Evolutionary conservation across 2,888 invertebrate genomes (phyloP).

Genomic region (Embidobia sp.): DNA sequence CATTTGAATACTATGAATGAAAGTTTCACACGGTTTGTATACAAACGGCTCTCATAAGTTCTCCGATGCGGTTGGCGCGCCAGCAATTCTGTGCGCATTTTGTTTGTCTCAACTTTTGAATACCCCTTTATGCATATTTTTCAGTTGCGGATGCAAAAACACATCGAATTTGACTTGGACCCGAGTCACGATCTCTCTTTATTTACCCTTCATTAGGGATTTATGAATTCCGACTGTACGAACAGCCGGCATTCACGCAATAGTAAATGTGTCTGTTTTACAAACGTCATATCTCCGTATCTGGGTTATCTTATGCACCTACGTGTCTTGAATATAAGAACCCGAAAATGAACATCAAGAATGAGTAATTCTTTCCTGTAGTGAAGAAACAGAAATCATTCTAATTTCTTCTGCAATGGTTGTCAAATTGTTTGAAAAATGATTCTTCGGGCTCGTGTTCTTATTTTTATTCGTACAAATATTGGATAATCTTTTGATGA

Average conservation of each 20-base stretch:
- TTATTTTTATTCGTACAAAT: no score
- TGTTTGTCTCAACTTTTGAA: constrained; percentile 43
- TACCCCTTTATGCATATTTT: constrained; percentile 37
- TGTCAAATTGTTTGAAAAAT: no score
- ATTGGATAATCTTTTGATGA: no score
- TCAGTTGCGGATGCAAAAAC: constrained; percentile 23
- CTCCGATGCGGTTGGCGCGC: constrained; percentile 5
- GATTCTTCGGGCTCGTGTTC: no score
- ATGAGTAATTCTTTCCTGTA: constrained; percentile 19
- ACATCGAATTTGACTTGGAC: constrained; percentile 37
- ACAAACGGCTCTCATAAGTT: constrained; percentile 28
- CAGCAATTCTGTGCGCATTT: constrained; percentile 50
- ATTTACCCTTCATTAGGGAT: constrained; percentile 61
- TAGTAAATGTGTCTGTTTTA: constrained; percentile 48
- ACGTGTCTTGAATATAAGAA: constrained; percentile 27
- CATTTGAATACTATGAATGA: constrained; percentile 31
- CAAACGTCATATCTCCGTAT: constrained; percentile 52
- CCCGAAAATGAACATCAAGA: constrained; percentile 19
- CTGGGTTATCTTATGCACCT: constrained; percentile 50
- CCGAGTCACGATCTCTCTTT: constrained; percentile 54
- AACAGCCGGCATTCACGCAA: constrained; percentile 53
- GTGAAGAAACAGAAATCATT: no score
- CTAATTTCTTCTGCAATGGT: no score
- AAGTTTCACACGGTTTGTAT: constrained; percentile 43
- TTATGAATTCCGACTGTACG: constrained; percentile 54